Base-by-base conservation (phyloP, 2,113 vertebrate species). In the Corythornis cristatus region DNA sequence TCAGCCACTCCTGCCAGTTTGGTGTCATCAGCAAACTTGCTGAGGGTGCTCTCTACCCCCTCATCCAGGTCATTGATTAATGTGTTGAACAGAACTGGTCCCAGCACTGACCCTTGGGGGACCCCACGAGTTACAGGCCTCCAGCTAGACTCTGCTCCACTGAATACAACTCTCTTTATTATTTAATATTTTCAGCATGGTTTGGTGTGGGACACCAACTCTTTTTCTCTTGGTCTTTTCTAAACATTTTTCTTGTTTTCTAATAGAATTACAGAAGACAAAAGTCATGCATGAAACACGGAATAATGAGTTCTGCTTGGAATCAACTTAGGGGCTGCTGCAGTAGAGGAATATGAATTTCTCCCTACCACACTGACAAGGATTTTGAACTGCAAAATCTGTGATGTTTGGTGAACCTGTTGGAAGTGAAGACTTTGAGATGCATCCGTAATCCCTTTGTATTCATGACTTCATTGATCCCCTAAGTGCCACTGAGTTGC, bases 141-240 rank as follows among this genome's bases (percentile, higher is more conserved):
- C 37, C 37, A 37, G 37, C 37, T 37, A 37, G 37, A 37, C 37
- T 37, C 37, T 37, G 37, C 37, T 37, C 37, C 37, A 37, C 37
- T 37, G 37, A 37, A 37, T 37, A 37, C 37, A 37, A 37, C 37
- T 37, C 37, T 64, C 43, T 88, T 92, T 76, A 90, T 76, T 90
- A 79, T 77, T 89, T 86, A 88, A 65, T 86, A 54, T 56, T 90
- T 83, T 82, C 82, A 68, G 37, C 37, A 83, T 29, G 12, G 12
- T 4, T n/a, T 86, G 48, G 25, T 56, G 51, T 88, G 22, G 43
- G 22, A 60, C 62, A 20, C 75, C 72, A 37, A 37, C 56, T 29
- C 33, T 29, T 87, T 83, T 76, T 61, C 31, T 90, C 31, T 86
- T 92, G 29, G 31, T 22, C 25, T 71, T 86, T 93, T 83, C 68